Conservation (phyloP, 2,113 vertebrate species). For the Halcyon malimbica region DNA sequence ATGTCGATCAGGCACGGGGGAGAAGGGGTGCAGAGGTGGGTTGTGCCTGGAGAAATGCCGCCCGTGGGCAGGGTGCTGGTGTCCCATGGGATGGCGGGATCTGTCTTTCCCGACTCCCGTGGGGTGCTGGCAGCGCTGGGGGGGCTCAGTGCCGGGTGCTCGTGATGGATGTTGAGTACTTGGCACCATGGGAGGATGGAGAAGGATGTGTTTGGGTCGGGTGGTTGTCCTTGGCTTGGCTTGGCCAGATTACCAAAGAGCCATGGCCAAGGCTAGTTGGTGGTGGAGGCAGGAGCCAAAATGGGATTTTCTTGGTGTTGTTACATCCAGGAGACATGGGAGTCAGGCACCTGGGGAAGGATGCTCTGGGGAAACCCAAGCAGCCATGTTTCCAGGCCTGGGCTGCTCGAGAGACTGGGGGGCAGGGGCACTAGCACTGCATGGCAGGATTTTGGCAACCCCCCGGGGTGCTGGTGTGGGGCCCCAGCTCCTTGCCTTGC, state of each 20-base stretch:
- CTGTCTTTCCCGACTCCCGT: background rate
- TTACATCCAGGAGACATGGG: too few species aligned
- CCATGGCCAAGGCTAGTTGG: background rate
- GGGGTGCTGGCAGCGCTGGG: background rate
- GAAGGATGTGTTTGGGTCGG: background rate
- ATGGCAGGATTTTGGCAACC: background rate
- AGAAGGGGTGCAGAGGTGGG: background rate
- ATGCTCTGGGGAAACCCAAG: too few species aligned
- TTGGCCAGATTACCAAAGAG: background rate
- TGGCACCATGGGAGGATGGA: fast-evolving
- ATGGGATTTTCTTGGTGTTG: background rate
- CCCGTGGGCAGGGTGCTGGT: too few species aligned
- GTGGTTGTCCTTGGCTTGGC: background rate
- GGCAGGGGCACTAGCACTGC: background rate
- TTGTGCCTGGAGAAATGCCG: background rate
- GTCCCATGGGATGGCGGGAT: background rate
- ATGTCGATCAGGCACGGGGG: fast-evolving
- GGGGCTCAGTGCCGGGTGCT: background rate
- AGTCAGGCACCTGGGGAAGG: too few species aligned
- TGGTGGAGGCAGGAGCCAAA: background rate
- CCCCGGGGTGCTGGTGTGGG: background rate
- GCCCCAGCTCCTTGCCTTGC: background rate
- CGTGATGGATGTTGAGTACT: background rate
- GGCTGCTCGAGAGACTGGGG: background rate
- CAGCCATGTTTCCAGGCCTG: background rate